Conservation (phyloP, 2,113 vertebrate species). For the Entosphenus tridentatus region DNA sequence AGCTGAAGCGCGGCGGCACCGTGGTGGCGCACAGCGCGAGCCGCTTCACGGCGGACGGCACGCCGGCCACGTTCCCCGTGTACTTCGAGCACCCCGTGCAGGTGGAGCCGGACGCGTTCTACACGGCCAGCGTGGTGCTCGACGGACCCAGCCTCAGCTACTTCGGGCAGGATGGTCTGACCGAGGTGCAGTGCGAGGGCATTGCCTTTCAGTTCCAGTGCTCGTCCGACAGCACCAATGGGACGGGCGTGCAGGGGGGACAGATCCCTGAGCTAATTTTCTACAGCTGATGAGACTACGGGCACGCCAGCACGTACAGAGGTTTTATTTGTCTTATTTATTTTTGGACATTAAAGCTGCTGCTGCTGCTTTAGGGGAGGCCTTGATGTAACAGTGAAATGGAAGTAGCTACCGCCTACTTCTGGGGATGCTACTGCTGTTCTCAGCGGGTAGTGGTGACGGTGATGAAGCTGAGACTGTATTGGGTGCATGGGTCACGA, state of each 20-base stretch:
- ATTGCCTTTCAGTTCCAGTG: conserved; percentile 97
- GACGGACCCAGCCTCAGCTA: conserved; percentile 85
- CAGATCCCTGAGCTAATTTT: conserved; percentile 95
- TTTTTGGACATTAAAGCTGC: too few species aligned
- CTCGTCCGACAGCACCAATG: conserved; percentile 92
- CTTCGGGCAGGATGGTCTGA: conserved; percentile 95
- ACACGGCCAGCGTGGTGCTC: conserved; percentile 69
- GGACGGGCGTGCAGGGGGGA: conserved; percentile 89
- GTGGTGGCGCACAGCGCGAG: conserved; percentile 57
- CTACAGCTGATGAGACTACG: conserved; percentile 36
- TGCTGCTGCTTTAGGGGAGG: too few species aligned
- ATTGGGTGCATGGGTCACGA: too few species aligned
- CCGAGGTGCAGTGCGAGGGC: conserved; percentile 75
- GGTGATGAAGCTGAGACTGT: too few species aligned
- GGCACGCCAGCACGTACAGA: too few species aligned
- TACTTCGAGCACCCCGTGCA: conserved; percentile 90
- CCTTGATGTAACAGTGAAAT: too few species aligned
- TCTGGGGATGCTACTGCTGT: too few species aligned
- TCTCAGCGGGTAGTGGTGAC: too few species aligned
- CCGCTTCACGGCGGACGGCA: conserved; percentile 65
- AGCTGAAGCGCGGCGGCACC: conserved; percentile 63
- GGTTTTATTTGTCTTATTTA: too few species aligned
- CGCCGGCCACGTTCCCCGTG: conserved; percentile 60
- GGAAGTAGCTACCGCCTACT: too few species aligned
- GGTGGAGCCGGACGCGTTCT: conserved; percentile 79